Evolutionary conservation across 2,113 vertebrate species (phyloP), one percentile per base, ranked within the genome.

Genomic region (Microcebus tavaratra): DNA sequence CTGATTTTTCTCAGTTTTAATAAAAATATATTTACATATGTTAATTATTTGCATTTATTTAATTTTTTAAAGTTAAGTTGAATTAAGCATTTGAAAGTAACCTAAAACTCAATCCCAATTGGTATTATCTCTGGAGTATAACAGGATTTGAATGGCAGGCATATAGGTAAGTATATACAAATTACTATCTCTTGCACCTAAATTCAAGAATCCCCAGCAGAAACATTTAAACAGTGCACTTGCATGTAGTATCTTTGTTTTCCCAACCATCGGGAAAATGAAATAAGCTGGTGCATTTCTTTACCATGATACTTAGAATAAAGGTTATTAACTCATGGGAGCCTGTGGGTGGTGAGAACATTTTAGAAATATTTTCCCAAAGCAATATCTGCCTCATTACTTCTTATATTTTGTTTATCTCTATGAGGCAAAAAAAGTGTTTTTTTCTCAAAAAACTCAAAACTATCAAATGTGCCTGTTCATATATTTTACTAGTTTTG

Each of bases 1-100:
- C 75, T 50, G 3, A 48, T 27, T 34, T 91, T 85, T 81, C 39
- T 84, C 9, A 39, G 3, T 25, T 79, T 87, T 9, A 42, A 31
- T 59, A 55, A 72, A 88, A 78, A 85, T 48, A 48, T 17, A 1
- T 75, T 88, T 50, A 79, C 13, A 50, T 36, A 25, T 13, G 8
- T 21, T 61, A 80, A 65, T 92, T 53, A 50, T 50, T 86, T 20
- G 1, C 1, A 86, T 48, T 84, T 84, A 17, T 84, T 83, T 29
- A 76, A 53, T 70, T 70, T 76, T 73, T 95, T 13, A 61, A 75
- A 79, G 11, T 61, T 88, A 70, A 63, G 8, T 85, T 57, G 31
- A 84, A 85, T 81, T 68, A 86, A 86, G 23, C 15, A 70, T 36
- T 91, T 95, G 45, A 92, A 91, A 92, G 21, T 39, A 76, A 88